Evolutionary conservation across 2,113 vertebrate genomes (phyloP).

Genomic region (Catharus fuscescens): DNA sequence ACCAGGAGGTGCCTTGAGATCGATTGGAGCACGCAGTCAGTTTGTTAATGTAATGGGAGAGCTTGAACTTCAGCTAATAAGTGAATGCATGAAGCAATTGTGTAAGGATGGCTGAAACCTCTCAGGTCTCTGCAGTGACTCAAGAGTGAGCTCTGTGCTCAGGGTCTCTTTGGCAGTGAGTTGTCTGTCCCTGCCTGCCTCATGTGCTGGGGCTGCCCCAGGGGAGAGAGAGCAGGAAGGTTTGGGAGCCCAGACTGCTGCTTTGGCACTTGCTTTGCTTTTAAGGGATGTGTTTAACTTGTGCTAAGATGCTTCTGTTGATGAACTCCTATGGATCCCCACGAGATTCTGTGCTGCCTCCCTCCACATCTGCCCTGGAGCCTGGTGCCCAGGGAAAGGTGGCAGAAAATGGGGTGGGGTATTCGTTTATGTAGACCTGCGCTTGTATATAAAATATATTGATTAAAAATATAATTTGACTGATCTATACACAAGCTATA

Average conservation of each 20-base stretch:
- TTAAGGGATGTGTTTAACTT: neutral
- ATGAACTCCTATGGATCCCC: rapidly evolving
- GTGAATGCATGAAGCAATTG: rapidly evolving
- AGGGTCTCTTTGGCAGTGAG: neutral
- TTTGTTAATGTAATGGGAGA: neutral
- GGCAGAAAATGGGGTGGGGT: neutral
- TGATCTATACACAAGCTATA: neutral
- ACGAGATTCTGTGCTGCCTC: neutral
- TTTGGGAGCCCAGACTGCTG: neutral
- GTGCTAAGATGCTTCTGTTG: neutral
- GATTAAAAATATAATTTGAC: neutral
- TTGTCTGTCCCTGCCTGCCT: neutral
- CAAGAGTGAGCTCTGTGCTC: rapidly evolving
- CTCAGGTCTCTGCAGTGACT: rapidly evolving
- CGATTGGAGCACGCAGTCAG: neutral
- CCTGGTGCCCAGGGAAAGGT: neutral
- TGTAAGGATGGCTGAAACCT: rapidly evolving
- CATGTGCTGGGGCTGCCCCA: rapidly evolving
- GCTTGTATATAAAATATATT: neutral
- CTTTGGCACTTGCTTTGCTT: neutral
- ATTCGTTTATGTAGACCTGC: neutral
- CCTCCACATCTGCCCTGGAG: neutral
- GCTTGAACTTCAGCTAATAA: neutral
- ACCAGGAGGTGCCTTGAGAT: neutral
- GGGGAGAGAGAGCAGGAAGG: neutral